Evolutionary conservation across 2,888 invertebrate genomes (phyloP).

Genomic region (Coenonympha arcania): DNA sequence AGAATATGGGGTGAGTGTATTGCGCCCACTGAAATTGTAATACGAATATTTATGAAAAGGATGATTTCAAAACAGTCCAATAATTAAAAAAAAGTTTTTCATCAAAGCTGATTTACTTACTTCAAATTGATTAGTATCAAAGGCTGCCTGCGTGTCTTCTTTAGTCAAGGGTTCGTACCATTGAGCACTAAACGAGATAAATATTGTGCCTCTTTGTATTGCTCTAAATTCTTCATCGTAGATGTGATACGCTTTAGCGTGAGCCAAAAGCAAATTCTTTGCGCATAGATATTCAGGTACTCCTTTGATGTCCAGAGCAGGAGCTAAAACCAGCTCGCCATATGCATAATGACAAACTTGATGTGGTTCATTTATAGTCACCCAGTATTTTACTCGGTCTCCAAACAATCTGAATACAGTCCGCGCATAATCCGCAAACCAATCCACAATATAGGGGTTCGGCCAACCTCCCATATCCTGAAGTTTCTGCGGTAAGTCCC

Average conservation of each 20-base stretch:
- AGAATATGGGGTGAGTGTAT: slow-evolving; percentile 27
- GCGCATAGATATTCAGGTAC: slow-evolving; percentile 57
- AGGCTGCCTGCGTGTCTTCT: slow-evolving; percentile 63
- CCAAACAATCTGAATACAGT: slow-evolving; percentile 58
- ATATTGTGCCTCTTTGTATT: slow-evolving; percentile 24
- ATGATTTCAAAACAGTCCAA: no score
- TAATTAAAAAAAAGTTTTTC: no score
- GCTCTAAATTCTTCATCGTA: slow-evolving; percentile 30
- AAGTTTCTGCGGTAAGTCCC: slow-evolving; percentile 70
- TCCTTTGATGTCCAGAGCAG: slow-evolving; percentile 45
- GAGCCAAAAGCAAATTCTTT: slow-evolving; percentile 32
- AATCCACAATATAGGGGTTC: slow-evolving; percentile 54
- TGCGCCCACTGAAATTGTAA: slow-evolving; percentile 14
- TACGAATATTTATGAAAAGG: no score
- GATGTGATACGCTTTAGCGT: slow-evolving; percentile 31
- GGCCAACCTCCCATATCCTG: slow-evolving; percentile 72
- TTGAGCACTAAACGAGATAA: slow-evolving; percentile 25
- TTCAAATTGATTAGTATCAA: slow-evolving; percentile 60
- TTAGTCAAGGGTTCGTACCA: slow-evolving; percentile 58
- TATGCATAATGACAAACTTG: slow-evolving; percentile 55
- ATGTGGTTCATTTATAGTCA: slow-evolving; percentile 73
- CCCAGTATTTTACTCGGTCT: slow-evolving; percentile 66
- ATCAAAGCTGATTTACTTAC: slow-evolving; percentile 40
- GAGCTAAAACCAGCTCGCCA: slow-evolving; percentile 40
- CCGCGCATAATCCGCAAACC: slow-evolving; percentile 67